These are phyloP conservation scores for Prunella himalayana DNA, from an alignment of 2,113 vertebrate genomes.

Conservation along the genomic window DNA sequence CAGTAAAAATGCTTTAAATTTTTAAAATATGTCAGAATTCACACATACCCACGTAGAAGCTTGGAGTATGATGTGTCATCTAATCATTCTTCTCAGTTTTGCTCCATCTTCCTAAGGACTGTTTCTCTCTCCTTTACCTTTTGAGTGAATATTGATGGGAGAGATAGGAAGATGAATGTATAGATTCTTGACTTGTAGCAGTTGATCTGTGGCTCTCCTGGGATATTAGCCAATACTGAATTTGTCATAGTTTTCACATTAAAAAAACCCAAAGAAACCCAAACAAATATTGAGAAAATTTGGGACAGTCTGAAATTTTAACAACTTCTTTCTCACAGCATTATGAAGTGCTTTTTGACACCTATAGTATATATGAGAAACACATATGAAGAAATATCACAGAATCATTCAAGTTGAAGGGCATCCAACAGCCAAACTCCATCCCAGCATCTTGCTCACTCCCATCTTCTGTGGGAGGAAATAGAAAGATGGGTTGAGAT, in stretches of 20 bases:
- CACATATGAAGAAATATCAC: background rate
- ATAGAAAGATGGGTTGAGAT: background rate
- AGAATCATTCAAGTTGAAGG: background rate
- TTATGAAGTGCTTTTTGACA: background rate
- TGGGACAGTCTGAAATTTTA: background rate
- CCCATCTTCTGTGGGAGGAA: background rate
- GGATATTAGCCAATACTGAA: background rate
- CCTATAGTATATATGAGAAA: background rate
- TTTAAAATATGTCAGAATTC: constrained; percentile 15
- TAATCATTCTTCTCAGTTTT: constrained; percentile 5
- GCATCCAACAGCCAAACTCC: background rate
- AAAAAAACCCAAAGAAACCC: background rate
- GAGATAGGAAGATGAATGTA: background rate
- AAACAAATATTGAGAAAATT: background rate
- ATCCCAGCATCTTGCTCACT: background rate
- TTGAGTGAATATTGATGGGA: background rate
- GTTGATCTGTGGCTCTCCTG: background rate
- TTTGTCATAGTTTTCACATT: background rate
- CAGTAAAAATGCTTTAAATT: background rate
- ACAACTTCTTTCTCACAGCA: background rate
- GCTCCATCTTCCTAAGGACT: background rate
- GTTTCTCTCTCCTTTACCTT: background rate
- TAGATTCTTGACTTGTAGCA: background rate
- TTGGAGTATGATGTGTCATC: background rate
- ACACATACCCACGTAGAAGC: constrained; percentile 24